These are phyloP conservation scores for Malurus splendens DNA, from an alignment of 2,797 vertebrate species.

Conservation along the genomic window DNA sequence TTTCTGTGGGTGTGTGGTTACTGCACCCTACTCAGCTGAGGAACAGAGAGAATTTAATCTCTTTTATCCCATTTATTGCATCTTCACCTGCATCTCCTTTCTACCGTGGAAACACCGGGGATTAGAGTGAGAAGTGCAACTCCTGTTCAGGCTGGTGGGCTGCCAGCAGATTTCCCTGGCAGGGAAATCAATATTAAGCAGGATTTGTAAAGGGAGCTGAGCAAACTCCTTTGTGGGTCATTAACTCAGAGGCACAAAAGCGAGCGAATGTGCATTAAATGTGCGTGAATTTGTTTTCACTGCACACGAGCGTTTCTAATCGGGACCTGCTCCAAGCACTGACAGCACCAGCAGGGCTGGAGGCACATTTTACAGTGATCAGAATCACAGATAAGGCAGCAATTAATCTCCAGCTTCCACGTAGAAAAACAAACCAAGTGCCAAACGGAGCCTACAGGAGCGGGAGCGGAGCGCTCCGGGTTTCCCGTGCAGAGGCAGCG, in stretches of 20 bases:
- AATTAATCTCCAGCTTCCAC: neutral
- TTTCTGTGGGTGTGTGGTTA: neutral
- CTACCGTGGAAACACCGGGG: accelerated
- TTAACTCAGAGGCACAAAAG: neutral
- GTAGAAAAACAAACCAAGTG: neutral
- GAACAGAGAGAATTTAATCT: neutral
- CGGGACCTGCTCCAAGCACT: neutral
- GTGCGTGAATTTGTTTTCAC: neutral
- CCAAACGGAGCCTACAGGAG: neutral
- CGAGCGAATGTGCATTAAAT: neutral
- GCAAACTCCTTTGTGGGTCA: neutral
- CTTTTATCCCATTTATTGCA: neutral
- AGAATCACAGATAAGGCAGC: neutral
- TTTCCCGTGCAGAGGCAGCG: neutral
- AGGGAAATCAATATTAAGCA: neutral
- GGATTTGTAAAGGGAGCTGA: neutral
- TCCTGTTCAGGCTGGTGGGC: neutral
- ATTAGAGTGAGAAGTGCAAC: neutral
- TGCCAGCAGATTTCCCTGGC: neutral
- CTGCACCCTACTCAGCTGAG: neutral
- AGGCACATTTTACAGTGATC: neutral
- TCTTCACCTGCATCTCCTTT: neutral
- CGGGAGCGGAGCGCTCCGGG: neutral
- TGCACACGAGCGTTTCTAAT: neutral
- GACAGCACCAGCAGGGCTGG: neutral